phyloP scores from a whole-genome alignment of 2,888 invertebrate genomes.

The Hartigia nigra region DNA sequence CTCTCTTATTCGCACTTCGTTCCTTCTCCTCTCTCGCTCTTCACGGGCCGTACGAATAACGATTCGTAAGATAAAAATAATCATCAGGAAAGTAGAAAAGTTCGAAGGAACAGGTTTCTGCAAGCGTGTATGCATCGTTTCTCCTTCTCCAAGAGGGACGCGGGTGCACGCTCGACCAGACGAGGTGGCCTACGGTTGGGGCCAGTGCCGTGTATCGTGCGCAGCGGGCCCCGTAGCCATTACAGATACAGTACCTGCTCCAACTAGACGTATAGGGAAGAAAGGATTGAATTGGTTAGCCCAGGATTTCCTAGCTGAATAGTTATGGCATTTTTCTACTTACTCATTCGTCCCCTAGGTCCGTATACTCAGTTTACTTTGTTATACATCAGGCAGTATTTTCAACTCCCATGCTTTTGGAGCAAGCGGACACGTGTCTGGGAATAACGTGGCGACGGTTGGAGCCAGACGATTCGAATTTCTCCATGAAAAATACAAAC shows the following conservation, averaged over 20 bases:
- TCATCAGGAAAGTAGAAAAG: constrained; percentile 56
- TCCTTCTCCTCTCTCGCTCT: neutral
- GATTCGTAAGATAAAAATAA: constrained; percentile 43
- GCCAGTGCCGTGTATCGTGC: constrained; percentile 39
- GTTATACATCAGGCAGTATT: neutral
- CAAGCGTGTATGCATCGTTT: constrained; percentile 37
- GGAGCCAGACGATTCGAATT: neutral
- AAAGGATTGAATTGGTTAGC: neutral
- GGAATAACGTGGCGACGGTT: neutral
- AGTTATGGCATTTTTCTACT: neutral
- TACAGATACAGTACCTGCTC: neutral
- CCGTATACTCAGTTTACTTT: neutral
- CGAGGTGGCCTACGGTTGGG: constrained; percentile 54
- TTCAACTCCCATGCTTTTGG: neutral
- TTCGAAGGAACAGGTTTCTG: constrained; percentile 62
- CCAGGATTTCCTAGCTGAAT: neutral
- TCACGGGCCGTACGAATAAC: constrained; percentile 4
- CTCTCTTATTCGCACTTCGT: neutral
- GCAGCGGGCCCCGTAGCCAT: neutral
- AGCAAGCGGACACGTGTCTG: neutral
- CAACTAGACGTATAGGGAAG: neutral
- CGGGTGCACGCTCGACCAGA: constrained; percentile 53
- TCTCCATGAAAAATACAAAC: neutral
- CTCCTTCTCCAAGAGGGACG: constrained; percentile 32
- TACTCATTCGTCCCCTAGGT: neutral